Conservation (phyloP, 1,140 invertebrate species). For the Drosophila cardini region DNA sequence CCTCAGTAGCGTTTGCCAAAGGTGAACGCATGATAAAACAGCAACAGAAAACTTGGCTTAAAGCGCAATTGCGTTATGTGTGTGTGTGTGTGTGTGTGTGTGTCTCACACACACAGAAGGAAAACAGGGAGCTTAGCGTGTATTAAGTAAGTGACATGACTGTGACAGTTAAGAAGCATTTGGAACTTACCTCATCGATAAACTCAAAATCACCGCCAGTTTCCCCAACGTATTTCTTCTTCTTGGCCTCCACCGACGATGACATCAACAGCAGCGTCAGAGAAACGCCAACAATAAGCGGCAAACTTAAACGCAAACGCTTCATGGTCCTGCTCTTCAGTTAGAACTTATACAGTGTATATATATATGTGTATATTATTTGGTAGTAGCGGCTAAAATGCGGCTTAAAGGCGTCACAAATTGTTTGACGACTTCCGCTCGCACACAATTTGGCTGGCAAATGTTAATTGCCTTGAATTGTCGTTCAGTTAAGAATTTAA, state of each 20-base stretch:
- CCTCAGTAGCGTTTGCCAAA: slow-evolving; percentile 66
- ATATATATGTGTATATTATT: slow-evolving; percentile 7
- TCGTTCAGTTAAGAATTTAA: slow-evolving; percentile 21
- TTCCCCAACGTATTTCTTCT: slow-evolving; percentile 83
- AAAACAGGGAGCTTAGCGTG: slow-evolving; percentile 59
- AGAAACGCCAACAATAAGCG: slow-evolving; percentile 78
- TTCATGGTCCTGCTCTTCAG: slow-evolving; percentile 55
- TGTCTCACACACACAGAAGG: slow-evolving; percentile 4
- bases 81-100: slow-evolving; percentile 23
- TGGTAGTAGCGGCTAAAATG: slow-evolving; percentile 3
- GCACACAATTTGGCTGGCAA: slow-evolving; percentile 23
- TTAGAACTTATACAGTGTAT: background rate
- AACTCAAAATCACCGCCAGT: slow-evolving; percentile 84
- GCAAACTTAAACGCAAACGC: slow-evolving; percentile 65
- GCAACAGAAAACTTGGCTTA: slow-evolving; percentile 38
- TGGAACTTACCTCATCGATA: slow-evolving; percentile 84
- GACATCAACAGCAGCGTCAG: slow-evolving; percentile 82
- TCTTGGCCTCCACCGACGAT: slow-evolving; percentile 80
- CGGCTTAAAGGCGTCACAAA: slow-evolving; percentile 40
- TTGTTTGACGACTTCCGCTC: slow-evolving; percentile 43
- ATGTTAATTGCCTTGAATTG: slow-evolving; percentile 43
- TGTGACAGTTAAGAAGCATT: slow-evolving; percentile 53
- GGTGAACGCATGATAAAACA: slow-evolving; percentile 29
- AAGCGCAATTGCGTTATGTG: slow-evolving; percentile 28
- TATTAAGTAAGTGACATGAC: slow-evolving; percentile 66